phyloP scores from a whole-genome alignment of 64 coral and sea anemone genomes.

The Dendrophyllia cribrosa region DNA sequence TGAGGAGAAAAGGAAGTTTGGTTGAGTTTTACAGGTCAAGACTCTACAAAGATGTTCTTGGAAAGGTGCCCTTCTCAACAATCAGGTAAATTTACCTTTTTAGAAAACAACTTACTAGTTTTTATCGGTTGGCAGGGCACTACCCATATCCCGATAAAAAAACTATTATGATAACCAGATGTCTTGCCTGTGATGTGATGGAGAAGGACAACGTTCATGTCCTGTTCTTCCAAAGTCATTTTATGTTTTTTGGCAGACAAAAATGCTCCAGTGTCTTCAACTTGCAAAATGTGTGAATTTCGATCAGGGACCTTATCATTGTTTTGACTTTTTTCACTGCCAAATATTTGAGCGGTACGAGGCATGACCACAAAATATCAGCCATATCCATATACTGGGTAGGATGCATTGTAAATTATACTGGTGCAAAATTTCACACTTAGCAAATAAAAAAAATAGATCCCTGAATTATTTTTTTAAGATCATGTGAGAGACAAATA shows the following conservation, averaged over 20 bases:
- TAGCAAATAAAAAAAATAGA: too few relatives aligned
- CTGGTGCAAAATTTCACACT: too few relatives aligned
- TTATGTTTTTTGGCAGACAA: slow-evolving; percentile 55
- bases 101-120: slow-evolving; percentile 28
- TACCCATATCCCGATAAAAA: slow-evolving; percentile 54
- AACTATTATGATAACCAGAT: slow-evolving; percentile 23
- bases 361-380: slow-evolving; percentile 9
- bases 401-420: too few relatives aligned
- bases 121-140: slow-evolving; percentile 15
- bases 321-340: slow-evolving; percentile 64
- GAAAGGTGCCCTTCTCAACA: slow-evolving; percentile 27
- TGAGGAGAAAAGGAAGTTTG: slow-evolving; percentile 25
- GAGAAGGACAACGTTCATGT: slow-evolving; percentile 12
- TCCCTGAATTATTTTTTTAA: too few relatives aligned
- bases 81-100: slow-evolving; percentile 43
- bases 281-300: slow-evolving; percentile 28
- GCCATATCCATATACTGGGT: slow-evolving; percentile 32
- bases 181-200: slow-evolving; percentile 62
- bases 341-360: slow-evolving; percentile 43
- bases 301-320: slow-evolving; percentile 11
- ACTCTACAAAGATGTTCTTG: slow-evolving; percentile 20
- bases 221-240: slow-evolving; percentile 56
- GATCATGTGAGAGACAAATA: too few relatives aligned
- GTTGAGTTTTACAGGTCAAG: neutral
- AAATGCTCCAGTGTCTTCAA: slow-evolving; percentile 19